Percentiles rank a stretch among this genome's conserved stretches.
These are phyloP conservation scores for Callosobruchus maculatus DNA, from an alignment of 2,888 invertebrate genomes.

Conservation along the genomic window DNA sequence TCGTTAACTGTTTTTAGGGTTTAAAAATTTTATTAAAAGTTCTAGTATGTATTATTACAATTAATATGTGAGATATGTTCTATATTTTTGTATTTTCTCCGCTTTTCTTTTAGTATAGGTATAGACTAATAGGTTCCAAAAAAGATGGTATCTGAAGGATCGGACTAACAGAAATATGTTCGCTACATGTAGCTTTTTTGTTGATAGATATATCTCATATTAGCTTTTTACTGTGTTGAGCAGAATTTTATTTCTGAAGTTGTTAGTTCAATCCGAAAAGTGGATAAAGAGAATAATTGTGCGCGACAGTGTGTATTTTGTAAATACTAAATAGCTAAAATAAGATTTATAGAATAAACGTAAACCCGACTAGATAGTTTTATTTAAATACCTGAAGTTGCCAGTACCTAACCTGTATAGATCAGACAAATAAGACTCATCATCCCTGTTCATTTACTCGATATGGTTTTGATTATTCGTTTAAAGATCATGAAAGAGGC, in stretches of 20 bases:
- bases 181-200: neutral
- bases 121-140: conserved; percentile 20
- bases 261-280: neutral
- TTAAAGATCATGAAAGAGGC: too few species aligned
- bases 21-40: conserved; percentile 36
- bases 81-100: conserved; percentile 30
- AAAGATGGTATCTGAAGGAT: conserved; percentile 8
- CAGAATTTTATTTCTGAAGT: neutral
- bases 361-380: conserved; percentile 8
- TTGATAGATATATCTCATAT: neutral
- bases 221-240: neutral
- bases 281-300: conserved; percentile 19
- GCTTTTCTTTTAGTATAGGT: conserved; percentile 24
- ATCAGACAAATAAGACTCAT: too few species aligned
- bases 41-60: conserved; percentile 24
- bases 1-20: conserved; percentile 34
- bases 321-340: conserved; percentile 44
- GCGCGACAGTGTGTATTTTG: conserved; percentile 43
- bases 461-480: too few species aligned
- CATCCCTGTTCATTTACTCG: too few species aligned
- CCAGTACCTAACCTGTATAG: too few species aligned
- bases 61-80: conserved; percentile 20
- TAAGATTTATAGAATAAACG: conserved; percentile 44
- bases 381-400: neutral
- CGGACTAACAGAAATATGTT: conserved; percentile 3